A percentile compares a stretch with the other conserved stretches of the same genome.
These are phyloP conservation scores for Halisarca cf. caerulea DNA, from an alignment of 37 sponge, comb jelly and placozoan species.

Conservation along the genomic window DNA sequence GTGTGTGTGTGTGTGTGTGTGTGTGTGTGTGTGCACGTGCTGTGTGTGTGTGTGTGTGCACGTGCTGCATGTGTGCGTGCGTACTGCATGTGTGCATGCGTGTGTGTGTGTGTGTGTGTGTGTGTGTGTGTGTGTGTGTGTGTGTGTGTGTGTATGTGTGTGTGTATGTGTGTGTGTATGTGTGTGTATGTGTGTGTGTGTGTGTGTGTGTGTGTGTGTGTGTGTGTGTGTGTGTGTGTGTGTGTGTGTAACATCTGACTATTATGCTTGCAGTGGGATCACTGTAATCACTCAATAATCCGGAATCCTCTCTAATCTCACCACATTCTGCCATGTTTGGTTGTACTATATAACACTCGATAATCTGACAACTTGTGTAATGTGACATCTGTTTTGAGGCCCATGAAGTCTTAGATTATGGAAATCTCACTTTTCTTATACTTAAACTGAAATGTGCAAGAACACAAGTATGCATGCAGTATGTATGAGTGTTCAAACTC, in stretches of 20 bases:
- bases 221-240: conserved; percentile 18
- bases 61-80: too few species aligned
- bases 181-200: not conserved
- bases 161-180: conserved; percentile 19
- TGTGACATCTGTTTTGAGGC: too few species aligned
- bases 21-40: conserved; percentile 10
- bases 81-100: conserved; percentile 29
- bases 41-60: conserved; percentile 35
- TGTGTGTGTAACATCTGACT: not conserved
- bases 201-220: conserved; percentile 14
- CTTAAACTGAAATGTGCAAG: too few species aligned
- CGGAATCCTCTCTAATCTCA: too few species aligned
- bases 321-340: too few species aligned
- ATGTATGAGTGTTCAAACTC: too few species aligned
- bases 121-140: conserved; percentile 24
- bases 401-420: too few species aligned
- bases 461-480: too few species aligned
- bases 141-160: conserved; percentile 39
- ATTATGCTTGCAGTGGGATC: not conserved
- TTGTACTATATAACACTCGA: too few species aligned
- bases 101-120: conserved; percentile 54
- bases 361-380: too few species aligned
- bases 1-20: not conserved
- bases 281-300: too few species aligned
- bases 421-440: too few species aligned